A percentile compares a stretch with the other conserved stretches of the same genome.
Conservation (phyloP, 2,888 invertebrate genomes). For the Acleris laterana region DNA sequence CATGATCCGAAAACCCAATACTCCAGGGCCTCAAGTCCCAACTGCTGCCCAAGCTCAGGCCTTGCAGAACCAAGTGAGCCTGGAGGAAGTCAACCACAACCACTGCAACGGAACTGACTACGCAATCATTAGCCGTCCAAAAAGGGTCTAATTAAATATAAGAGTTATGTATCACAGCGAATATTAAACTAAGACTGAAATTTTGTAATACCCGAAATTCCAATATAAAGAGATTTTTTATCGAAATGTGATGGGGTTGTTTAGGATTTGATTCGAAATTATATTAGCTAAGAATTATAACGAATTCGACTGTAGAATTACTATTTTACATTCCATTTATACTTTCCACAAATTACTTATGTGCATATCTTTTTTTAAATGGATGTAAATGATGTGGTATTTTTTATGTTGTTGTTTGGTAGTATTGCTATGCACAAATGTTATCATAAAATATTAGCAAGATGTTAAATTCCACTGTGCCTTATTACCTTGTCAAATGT, state of each 20-base stretch:
- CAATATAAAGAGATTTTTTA: conserved; percentile 22
- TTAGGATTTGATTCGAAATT: neutral
- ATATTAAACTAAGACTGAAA: conserved; percentile 36
- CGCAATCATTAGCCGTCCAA: conserved; percentile 93
- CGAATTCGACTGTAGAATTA: conserved; percentile 11
- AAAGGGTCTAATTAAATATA: conserved; percentile 86
- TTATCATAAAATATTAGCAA: conserved; percentile 40
- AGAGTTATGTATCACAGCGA: conserved; percentile 37
- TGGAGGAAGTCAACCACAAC: conserved; percentile 86
- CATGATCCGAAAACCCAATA: conserved; percentile 87
- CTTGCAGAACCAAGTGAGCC: conserved; percentile 72
- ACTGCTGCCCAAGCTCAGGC: conserved; percentile 78
- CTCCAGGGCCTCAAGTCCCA: conserved; percentile 81
- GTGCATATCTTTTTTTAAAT: conserved; percentile 14
- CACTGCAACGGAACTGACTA: conserved; percentile 91
- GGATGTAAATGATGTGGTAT: conserved; percentile 11
- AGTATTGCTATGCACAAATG: conserved; percentile 23
- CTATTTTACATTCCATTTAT: conserved; percentile 33
- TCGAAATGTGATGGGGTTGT: conserved; percentile 5
- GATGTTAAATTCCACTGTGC: conserved; percentile 65
- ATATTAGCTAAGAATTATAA: too few relatives aligned
- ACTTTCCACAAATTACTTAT: conserved; percentile 32
- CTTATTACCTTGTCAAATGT: conserved; percentile 55
- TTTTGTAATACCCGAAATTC: conserved; percentile 25
- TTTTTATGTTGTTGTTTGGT: conserved; percentile 4